Conservation (phyloP, 2,797 vertebrate species). For the Hybognathus amarus region DNA sequence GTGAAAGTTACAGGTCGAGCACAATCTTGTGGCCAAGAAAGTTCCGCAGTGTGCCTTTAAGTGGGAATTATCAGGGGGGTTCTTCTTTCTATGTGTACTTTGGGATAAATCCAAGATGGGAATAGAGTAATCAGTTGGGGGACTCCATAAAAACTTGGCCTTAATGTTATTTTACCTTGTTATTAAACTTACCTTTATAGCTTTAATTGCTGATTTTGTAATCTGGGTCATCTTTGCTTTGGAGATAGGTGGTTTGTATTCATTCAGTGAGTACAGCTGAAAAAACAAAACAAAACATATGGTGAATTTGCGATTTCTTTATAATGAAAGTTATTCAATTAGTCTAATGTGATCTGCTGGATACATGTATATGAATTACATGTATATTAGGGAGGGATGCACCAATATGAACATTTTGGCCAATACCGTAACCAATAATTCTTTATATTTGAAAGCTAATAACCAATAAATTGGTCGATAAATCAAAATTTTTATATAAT, state of each 20-base stretch:
- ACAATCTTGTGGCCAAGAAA: no score
- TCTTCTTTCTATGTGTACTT: no score
- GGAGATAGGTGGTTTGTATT: constrained; percentile 99
- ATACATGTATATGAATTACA: not conserved
- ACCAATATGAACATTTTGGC: no score
- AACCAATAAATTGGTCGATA: no score
- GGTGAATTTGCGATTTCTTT: not conserved
- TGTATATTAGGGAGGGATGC: no score
- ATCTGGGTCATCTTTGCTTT: constrained; percentile 99
- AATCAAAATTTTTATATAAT: no score
- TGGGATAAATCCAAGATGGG: not conserved
- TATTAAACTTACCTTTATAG: constrained; percentile 94
- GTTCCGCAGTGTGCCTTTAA: no score
- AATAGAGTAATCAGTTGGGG: not conserved
- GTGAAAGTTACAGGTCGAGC: no score
- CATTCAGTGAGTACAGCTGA: constrained; percentile 97
- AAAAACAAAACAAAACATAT: constrained; percentile 47
- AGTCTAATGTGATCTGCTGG: not conserved
- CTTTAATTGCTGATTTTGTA: constrained; percentile 99
- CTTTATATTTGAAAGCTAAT: no score
- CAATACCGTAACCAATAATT: no score
- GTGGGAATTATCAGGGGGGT: no score
- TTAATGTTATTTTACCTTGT: not conserved
- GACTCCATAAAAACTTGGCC: constrained; percentile 36
- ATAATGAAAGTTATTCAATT: not conserved